A percentile compares a stretch with the other conserved stretches of the same genome.
Conservation (phyloP, 2,797 vertebrate genomes). For the Leucoraja ocellata region DNA sequence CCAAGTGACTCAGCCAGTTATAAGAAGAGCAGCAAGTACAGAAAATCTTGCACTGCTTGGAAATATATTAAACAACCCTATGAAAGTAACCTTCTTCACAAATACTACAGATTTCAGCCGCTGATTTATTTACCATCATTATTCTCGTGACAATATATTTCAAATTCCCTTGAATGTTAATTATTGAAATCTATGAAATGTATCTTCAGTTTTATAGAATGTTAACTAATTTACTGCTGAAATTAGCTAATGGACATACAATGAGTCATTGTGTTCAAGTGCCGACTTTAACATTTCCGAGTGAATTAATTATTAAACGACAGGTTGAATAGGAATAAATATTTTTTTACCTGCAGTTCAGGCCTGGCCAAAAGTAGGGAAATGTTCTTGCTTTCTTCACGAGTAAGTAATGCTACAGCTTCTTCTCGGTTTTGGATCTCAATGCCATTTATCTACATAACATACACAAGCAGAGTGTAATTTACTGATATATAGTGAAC, state of each 20-base stretch:
- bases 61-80: too few species aligned
- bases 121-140: too few species aligned
- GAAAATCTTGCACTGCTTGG: too few species aligned
- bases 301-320: background rate
- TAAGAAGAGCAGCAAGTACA: too few species aligned
- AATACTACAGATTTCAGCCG: too few species aligned
- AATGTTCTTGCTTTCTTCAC: slow-evolving; percentile 87
- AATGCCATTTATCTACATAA: slow-evolving; percentile 83
- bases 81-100: too few species aligned
- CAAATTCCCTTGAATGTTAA: background rate
- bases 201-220: background rate
- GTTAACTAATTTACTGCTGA: background rate
- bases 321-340: background rate
- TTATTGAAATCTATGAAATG: background rate
- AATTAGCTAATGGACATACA: background rate
- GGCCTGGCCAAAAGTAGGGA: slow-evolving; percentile 86
- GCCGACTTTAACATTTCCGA: background rate
- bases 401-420: slow-evolving; percentile 83
- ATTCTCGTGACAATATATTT: background rate
- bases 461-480: slow-evolving; percentile 6
- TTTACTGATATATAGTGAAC: background rate
- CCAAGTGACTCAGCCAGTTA: too few species aligned
- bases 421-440: slow-evolving; percentile 92
- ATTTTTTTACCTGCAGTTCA: slow-evolving; percentile 76
- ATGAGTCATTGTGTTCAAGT: too few species aligned